Conservation (phyloP, 2,113 vertebrate genomes). For the Felis catus region F.catus_Fca126_mat1.0 CM031416.1:52007501-52008000, state of each 20-base stretch:
- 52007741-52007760: not conserved
- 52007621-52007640: not conserved
- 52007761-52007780: not conserved
- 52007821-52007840: not conserved
- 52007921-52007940: not conserved
- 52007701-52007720: not conserved
- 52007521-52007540: not conserved
- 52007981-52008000: not conserved
- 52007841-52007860: not conserved
- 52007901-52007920: not conserved
- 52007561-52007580: not conserved
- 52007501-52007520: not conserved
- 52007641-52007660: not conserved
- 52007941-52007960: not conserved
- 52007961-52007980: not conserved
- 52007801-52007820: not conserved
- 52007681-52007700: not conserved
- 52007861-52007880: conserved; percentile 28
- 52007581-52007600: not conserved
- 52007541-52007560: not conserved
- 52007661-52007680: not conserved
- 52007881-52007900: not conserved
- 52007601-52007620: conserved; percentile 7
- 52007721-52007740: not conserved
- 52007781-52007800: not conserved